Evolutionary conservation across 2,888 invertebrate species (phyloP).

Genomic region (Parasteatoda lunata): DNA sequence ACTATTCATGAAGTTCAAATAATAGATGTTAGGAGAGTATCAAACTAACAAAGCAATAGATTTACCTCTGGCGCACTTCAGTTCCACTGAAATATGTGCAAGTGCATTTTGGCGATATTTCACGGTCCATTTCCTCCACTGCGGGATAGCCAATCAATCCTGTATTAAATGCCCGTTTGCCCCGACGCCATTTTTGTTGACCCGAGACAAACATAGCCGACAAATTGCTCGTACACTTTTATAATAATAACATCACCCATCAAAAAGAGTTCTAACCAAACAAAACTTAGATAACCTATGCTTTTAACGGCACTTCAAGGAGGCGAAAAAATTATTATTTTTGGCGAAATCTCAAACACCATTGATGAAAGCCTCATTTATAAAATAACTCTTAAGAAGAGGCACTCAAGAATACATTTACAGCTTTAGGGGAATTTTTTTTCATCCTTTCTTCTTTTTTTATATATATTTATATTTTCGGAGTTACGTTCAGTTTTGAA

Average conservation of each 20-base stretch:
- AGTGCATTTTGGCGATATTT: slow-evolving; percentile 33
- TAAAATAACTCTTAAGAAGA: not conserved
- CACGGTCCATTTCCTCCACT: slow-evolving; percentile 53
- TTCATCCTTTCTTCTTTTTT: too few species aligned
- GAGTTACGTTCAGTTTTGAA: too few species aligned
- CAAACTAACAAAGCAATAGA: too few species aligned
- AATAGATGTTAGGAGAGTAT: too few species aligned
- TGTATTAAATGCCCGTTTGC: slow-evolving; percentile 60
- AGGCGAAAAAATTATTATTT: slow-evolving; percentile 35
- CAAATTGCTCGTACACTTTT: slow-evolving; percentile 56
- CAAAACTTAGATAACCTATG: slow-evolving; percentile 44
- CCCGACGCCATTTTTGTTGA: slow-evolving; percentile 60
- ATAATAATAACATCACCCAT: slow-evolving; percentile 50
- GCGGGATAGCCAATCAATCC: slow-evolving; percentile 52
- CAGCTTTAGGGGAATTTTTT: not conserved
- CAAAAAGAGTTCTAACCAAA: slow-evolving; percentile 38
- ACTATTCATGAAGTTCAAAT: too few species aligned
- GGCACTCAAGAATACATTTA: slow-evolving; percentile 11
- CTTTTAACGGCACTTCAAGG: slow-evolving; percentile 28
- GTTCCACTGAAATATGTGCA: slow-evolving; percentile 23
- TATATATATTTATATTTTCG: too few species aligned
- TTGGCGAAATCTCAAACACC: slow-evolving; percentile 45
- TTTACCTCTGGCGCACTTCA: not conserved
- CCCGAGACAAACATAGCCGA: slow-evolving; percentile 58
- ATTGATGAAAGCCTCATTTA: slow-evolving; percentile 36